Base-by-base conservation (phyloP, 1,140 invertebrate genomes). In the Chironomus striatipennis region DNA sequence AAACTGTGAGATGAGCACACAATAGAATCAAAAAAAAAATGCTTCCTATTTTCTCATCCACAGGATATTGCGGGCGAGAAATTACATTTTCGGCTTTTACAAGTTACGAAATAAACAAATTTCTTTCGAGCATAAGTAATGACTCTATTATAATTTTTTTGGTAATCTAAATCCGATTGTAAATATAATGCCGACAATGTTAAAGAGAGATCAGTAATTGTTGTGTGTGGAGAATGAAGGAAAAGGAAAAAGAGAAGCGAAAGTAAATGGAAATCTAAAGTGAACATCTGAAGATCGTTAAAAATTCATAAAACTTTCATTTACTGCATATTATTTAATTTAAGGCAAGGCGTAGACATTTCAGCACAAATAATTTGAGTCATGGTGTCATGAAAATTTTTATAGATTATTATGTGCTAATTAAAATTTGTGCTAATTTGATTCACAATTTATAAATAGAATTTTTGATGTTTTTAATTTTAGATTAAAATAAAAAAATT, bases 151-250 rank as follows among this genome's bases (percentile, higher is more conserved):
- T 57, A 57, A 34, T 34, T 34, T 34, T 34, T 57, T 57, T 57
- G 47, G 12, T 57, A 57, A 57, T 57, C 47, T 57, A 57, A 57
- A 57, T 57, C 47, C 47, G 47, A 57, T 57, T 57, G 47, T 57
- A n/a, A n/a, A 34, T 0, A 57, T 57, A 57, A 57, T 57, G 12
- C 47, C 47, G 47, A 57, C 47, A 57, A 57, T 57, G 5, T 5
- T 34, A 34, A 34, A 5, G 24, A 34, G 1, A 34, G 24, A 34
- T 34, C 24, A 34, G 24, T 34, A 1, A 34, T 34, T 34, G 24
- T 34, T 34, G 24, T 34, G 24, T 34, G 24, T 34, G 24, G 5
- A 5, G 24, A n/a, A n/a, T n/a, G n/a, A n/a, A 57, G 47, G 43
- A 34, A 47, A 47, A 47, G 43, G 15, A 57, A 57, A 57, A 15